Base-by-base conservation (phyloP, 2,113 vertebrate species). In the Gymnorhina tibicen region DNA sequence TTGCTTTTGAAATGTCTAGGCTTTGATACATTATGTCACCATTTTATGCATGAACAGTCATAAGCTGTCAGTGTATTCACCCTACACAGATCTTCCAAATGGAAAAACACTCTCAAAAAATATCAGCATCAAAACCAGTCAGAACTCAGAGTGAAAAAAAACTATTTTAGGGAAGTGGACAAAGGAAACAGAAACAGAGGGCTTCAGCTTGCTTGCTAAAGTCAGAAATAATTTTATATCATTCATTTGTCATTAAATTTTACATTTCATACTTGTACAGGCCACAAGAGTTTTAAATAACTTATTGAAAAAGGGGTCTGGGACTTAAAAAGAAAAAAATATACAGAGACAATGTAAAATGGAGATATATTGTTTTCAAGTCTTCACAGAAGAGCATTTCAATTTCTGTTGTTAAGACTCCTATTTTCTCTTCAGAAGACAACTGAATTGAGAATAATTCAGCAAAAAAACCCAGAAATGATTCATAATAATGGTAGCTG, bases 11-110 rank as follows among this genome's bases (percentile, higher is more conserved):
- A 94, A 80, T 79, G 17, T 44, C 82, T 94, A n/a, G 42, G 50
- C 23, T 88, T 88, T 88, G 49, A 76, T 80, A 85, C 6, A 66
- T 89, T 93, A 91, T 77, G 72, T 94, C 82, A 96, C 58, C 47
- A 70, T 90, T 91, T 80, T 55, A 94, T 88, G 55, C 68, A 96
- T 50, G 59, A 96, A 62, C 53, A 90, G 67, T 85, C 82, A 93
- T 82, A 87, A 91, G 10, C 67, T 87, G 91, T 58, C 78, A 87
- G 44, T 55, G 63, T 70, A 76, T 83, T 83, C 82, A 80, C 75
- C 23, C 59, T 85, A 90, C 59, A 77, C 37, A 91, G 67, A 83
- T 80, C 80, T 88, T 72, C 62, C 30, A 73, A 83, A 75, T 37
- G 27, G 37, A 85, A 96, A 90, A 89, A 89, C 39, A 59, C 10